Evolutionary conservation across 2,113 vertebrate species (phyloP).

Genomic region (Piliocolobus tephrosceles): DNA sequence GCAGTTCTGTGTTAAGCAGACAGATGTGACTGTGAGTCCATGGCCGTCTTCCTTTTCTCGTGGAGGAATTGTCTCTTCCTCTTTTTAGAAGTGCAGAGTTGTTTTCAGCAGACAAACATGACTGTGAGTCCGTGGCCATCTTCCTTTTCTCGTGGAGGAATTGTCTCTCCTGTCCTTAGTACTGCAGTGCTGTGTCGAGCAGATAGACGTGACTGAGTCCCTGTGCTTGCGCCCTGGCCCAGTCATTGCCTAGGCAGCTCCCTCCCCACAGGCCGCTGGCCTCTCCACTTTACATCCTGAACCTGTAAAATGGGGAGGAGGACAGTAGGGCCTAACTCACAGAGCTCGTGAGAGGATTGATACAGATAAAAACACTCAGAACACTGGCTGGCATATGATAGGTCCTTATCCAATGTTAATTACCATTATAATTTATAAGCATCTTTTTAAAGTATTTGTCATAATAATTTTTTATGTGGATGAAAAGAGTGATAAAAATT

Average conservation of each 20-base stretch:
- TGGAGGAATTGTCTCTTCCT: no score
- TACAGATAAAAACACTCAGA: neutral
- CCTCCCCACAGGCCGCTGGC: neutral
- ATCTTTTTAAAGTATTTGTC: neutral
- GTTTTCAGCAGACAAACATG: neutral
- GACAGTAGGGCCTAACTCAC: no score
- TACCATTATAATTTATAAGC: neutral
- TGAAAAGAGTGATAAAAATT: neutral
- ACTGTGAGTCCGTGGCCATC: no score
- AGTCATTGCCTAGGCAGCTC: neutral
- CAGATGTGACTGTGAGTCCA: neutral
- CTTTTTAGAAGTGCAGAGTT: no score
- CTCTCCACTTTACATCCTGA: no score
- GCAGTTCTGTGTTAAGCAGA: neutral
- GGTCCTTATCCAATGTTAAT: neutral
- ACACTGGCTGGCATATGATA: neutral
- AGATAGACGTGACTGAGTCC: no score
- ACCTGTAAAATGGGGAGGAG: no score
- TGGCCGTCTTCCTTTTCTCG: neutral
- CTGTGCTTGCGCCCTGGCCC: neutral
- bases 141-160: accelerated
- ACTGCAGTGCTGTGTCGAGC: neutral
- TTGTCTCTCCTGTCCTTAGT: neutral
- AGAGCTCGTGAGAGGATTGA: neutral
- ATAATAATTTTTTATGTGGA: neutral